A percentile compares a stretch with the other conserved stretches of the same genome.
phyloP scores from a whole-genome alignment of 2,797 vertebrate species.

The Spheniscus humboldti region DNA sequence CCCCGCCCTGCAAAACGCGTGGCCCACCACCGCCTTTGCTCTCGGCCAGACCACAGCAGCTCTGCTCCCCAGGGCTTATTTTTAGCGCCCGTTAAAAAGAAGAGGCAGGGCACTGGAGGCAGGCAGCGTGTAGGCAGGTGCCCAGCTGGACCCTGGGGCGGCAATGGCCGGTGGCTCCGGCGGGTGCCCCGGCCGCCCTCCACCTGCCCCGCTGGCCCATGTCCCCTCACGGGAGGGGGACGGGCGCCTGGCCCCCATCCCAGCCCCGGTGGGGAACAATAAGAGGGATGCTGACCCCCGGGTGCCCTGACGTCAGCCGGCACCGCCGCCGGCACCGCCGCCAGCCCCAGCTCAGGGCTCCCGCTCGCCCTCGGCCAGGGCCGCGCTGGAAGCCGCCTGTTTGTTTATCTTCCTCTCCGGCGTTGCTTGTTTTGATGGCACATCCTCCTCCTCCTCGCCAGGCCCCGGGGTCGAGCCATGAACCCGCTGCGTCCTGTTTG shows the following conservation, averaged over 20 bases:
- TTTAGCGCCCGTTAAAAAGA: neutral
- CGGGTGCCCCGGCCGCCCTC: fast-evolving
- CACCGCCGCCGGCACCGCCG: neutral
- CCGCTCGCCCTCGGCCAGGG: conserved; percentile 29
- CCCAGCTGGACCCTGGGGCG: fast-evolving
- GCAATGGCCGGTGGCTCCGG: fast-evolving
- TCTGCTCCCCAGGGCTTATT: neutral
- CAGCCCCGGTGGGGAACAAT: conserved; percentile 49
- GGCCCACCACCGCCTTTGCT: neutral
- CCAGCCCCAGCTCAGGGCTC: neutral
- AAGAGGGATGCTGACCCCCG: conserved; percentile 38
- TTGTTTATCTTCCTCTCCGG: conserved; percentile 78
- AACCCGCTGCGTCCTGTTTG: conserved; percentile 78
- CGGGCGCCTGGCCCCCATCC: conserved; percentile 1
- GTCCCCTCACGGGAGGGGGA: neutral
- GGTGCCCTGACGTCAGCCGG: conserved; percentile 41
- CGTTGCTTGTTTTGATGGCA: conserved; percentile 79
- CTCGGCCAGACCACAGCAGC: neutral
- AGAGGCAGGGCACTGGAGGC: neutral
- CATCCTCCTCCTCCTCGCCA: conserved; percentile 73
- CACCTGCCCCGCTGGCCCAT: neutral
- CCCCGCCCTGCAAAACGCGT: neutral
- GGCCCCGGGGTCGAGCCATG: conserved; percentile 67
- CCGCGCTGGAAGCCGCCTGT: conserved; percentile 47
- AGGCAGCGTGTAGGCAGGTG: neutral